Percentiles rank a stretch among this genome's conserved stretches.
These are phyloP conservation scores for Chionoecetes opilio DNA, from an alignment of 1,140 invertebrate genomes.

Conservation along the genomic window DNA sequence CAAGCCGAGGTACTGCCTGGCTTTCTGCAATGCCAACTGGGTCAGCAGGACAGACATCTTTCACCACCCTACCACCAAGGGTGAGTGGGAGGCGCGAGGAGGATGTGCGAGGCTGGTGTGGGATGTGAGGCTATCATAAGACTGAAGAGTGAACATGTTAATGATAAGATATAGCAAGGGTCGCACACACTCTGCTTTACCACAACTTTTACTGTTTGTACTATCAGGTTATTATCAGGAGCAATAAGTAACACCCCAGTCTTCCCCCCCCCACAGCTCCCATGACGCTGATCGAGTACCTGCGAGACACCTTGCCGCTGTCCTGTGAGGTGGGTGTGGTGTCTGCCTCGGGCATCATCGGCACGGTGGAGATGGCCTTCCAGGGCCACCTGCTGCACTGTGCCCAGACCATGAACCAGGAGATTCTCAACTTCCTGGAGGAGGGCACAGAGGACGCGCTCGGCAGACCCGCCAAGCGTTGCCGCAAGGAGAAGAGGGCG, in stretches of 20 bases:
- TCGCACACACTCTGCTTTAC: no score
- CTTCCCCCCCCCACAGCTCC: background rate
- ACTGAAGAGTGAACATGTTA: no score
- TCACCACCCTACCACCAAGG: background rate
- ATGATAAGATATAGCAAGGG: no score
- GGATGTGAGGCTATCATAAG: no score
- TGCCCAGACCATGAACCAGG: slow-evolving; percentile 57
- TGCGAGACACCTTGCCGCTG: slow-evolving; percentile 11
- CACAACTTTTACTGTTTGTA: no score
- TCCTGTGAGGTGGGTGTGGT: slow-evolving; percentile 63
- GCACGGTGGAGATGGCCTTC: slow-evolving; percentile 59
- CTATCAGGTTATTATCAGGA: no score
- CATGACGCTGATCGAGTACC: slow-evolving; percentile 43
- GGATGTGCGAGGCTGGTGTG: no score
- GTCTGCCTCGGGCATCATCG: slow-evolving; percentile 57
- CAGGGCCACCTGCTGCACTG: slow-evolving; percentile 64
- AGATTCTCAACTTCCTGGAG: slow-evolving; percentile 43
- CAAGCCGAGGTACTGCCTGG: slow-evolving; percentile 70
- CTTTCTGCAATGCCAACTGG: slow-evolving; percentile 71
- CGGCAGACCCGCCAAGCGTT: background rate
- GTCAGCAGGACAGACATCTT: slow-evolving; percentile 55
- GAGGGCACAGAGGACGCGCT: background rate
- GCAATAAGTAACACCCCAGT: background rate
- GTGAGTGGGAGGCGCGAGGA: background rate
- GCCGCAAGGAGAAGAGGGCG: background rate